Evolutionary conservation across 2,797 vertebrate species (phyloP).

Genomic region (Hypotaenidia okinawae): DNA sequence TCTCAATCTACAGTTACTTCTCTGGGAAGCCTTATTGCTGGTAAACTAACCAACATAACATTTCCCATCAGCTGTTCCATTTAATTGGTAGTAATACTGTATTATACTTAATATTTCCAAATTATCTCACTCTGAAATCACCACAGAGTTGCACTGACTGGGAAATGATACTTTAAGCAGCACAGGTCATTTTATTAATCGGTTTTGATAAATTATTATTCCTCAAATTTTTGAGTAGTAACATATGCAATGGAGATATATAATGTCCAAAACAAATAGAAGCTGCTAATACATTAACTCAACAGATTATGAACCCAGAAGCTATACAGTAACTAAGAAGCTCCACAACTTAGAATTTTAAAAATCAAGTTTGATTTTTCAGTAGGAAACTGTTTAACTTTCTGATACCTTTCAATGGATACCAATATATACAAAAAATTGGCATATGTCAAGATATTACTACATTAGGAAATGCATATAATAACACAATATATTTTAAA

Average conservation of each 20-base stretch:
- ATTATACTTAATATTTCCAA: constrained; percentile 39
- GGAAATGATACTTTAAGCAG: constrained; percentile 57
- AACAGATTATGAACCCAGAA: not conserved
- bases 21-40: constrained; percentile 29
- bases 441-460: not conserved
- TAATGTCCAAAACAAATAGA: constrained; percentile 13
- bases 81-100: not conserved
- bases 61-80: not conserved
- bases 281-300: not conserved
- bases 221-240: constrained; percentile 24
- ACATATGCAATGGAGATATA: not conserved
- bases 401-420: not conserved
- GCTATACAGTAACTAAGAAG: not conserved
- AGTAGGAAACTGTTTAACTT: not conserved
- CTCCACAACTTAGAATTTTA: not conserved
- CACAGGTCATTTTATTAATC: constrained; percentile 27
- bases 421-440: not conserved
- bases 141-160: not conserved
- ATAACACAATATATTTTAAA: not conserved
- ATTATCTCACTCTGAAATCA: constrained; percentile 17
- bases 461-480: not conserved
- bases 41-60: constrained; percentile 57
- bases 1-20: not conserved
- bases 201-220: constrained; percentile 37
- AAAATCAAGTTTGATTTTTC: not conserved